Percentiles rank a stretch among this genome's conserved stretches.
Evolutionary conservation across 2,113 vertebrate species (phyloP).

Genomic region (Cercocebus atys): DNA sequence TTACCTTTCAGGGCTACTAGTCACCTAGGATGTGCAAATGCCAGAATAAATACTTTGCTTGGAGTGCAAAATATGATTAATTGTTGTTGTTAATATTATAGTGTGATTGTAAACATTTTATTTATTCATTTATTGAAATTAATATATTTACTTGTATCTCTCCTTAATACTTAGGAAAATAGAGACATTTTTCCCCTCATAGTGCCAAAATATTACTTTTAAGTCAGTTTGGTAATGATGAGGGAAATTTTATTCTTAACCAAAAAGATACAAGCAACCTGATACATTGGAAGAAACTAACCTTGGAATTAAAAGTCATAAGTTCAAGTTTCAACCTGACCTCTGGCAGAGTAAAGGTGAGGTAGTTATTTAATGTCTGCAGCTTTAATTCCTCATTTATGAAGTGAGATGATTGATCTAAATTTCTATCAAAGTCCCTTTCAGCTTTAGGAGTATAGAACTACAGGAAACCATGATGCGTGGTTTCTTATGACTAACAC

Average conservation of each 20-base stretch:
- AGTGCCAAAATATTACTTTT: neutral
- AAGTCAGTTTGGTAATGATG: neutral
- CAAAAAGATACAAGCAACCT: conserved; percentile 49
- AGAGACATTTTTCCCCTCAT: neutral
- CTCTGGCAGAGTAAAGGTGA: conserved; percentile 1
- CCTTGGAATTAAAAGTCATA: conserved; percentile 18
- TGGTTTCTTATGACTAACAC: neutral
- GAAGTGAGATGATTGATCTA: neutral
- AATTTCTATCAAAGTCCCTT: neutral
- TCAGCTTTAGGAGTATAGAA: neutral
- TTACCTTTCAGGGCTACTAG: neutral
- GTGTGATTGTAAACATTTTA: neutral
- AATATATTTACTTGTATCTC: neutral
- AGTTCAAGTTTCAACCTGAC: conserved; percentile 58
- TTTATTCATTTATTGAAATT: neutral
- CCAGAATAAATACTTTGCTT: conserved; percentile 40
- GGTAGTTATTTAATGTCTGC: neutral
- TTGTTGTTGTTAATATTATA: conserved; percentile 34
- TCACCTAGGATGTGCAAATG: conserved; percentile 44
- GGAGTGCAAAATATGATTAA: conserved; percentile 49
- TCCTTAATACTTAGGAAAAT: neutral
- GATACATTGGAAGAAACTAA: conserved; percentile 57
- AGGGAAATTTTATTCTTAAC: conserved; percentile 55
- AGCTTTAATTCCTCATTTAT: conserved; percentile 44
- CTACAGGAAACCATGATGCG: neutral